Conservation (phyloP, 2,888 invertebrate species). For the Cylloceria caligata region DNA sequence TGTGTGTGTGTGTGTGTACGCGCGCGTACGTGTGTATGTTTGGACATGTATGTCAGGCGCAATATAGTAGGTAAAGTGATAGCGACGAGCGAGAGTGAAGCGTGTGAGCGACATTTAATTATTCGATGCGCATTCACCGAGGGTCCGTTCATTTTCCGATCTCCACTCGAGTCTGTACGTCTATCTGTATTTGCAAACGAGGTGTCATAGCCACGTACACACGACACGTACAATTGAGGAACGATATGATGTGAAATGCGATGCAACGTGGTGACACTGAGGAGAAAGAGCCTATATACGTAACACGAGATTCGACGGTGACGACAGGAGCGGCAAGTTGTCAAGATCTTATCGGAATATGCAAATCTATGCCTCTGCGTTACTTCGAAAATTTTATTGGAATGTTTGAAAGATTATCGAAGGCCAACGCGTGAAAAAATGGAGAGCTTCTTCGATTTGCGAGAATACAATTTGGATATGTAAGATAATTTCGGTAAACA, state of each 20-base stretch:
- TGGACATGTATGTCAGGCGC: not conserved
- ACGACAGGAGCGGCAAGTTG: conserved; percentile 7
- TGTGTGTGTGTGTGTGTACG: conserved; percentile 2
- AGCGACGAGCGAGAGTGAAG: conserved; percentile 51
- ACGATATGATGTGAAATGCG: conserved; percentile 50
- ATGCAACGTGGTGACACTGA: conserved; percentile 37
- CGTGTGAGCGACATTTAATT: conserved; percentile 81
- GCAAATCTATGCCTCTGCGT: conserved; percentile 2
- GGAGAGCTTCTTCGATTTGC: not conserved
- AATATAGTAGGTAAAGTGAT: conserved; percentile 16
- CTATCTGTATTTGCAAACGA: conserved; percentile 7
- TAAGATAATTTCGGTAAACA: too few relatives aligned
- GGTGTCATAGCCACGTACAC: conserved; percentile 50
- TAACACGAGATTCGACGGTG: conserved; percentile 24
- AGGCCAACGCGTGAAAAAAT: not conserved
- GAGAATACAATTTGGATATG: too few relatives aligned
- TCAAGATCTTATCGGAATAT: conserved; percentile 7
- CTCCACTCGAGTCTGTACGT: conserved; percentile 33
- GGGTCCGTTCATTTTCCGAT: conserved; percentile 70
- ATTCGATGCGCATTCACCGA: conserved; percentile 75
- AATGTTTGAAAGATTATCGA: not conserved
- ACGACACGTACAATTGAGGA: conserved; percentile 22
- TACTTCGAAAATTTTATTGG: not conserved
- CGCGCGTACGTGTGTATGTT: not conserved
- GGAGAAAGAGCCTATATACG: conserved; percentile 19